phyloP scores from a whole-genome alignment of 2,888 invertebrate species.

The Caenorhabditis macrosperma region DNA sequence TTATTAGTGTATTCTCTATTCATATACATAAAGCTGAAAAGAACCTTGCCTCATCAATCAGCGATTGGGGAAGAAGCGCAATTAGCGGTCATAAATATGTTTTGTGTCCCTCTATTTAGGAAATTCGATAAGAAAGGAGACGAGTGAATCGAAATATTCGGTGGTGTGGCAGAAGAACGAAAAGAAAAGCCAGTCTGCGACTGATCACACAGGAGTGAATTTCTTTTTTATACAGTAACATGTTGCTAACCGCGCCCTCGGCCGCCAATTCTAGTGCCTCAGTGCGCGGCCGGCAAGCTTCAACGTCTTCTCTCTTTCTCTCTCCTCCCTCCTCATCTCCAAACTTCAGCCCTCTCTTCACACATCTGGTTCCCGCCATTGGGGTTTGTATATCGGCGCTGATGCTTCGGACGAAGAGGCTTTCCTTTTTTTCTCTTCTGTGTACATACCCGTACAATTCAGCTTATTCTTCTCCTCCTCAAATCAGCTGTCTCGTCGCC shows the following conservation, averaged over 20 bases:
- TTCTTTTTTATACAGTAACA: slow-evolving; percentile 53
- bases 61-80: background rate
- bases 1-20: too few species aligned
- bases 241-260: slow-evolving; percentile 46
- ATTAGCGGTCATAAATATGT: background rate
- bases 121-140: background rate
- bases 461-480: slow-evolving; percentile 34
- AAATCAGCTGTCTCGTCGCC: slow-evolving; percentile 48
- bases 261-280: slow-evolving; percentile 1
- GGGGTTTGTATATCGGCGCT: slow-evolving; percentile 46
- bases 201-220: background rate
- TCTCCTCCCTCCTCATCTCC: slow-evolving; percentile 37
- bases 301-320: slow-evolving; percentile 15
- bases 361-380: slow-evolving; percentile 55
- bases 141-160: background rate
- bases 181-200: slow-evolving; percentile 3
- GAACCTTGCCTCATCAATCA: too few species aligned
- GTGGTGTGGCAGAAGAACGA: slow-evolving; percentile 1
- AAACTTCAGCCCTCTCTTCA: slow-evolving; percentile 20
- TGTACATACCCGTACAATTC: slow-evolving; percentile 51
- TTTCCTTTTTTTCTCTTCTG: slow-evolving; percentile 37
- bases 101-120: background rate
- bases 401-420: slow-evolving; percentile 23
- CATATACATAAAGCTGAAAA: too few species aligned
- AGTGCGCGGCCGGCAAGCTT: background rate